Evolutionary conservation across 2,888 invertebrate species (phyloP).

Genomic region (Agriopis marginaria): DNA sequence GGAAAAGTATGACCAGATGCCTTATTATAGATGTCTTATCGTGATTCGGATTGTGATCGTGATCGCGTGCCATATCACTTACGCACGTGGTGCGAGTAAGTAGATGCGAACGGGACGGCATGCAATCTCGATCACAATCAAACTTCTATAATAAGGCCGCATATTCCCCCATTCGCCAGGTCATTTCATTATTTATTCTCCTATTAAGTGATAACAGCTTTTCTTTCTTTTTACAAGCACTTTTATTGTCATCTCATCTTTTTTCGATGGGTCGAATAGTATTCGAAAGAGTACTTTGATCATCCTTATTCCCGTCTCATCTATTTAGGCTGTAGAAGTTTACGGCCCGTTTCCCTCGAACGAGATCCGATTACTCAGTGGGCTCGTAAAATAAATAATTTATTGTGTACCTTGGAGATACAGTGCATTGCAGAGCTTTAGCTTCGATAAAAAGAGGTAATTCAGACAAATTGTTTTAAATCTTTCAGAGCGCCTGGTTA

Average conservation of each 20-base stretch:
- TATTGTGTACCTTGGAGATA: conserved; percentile 53
- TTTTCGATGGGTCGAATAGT: conserved; percentile 37
- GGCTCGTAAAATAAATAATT: conserved; percentile 80
- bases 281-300: conserved; percentile 51
- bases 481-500: too few relatives aligned
- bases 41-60: too few relatives aligned
- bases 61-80: too few relatives aligned
- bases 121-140: too few relatives aligned
- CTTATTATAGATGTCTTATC: too few relatives aligned
- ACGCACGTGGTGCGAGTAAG: too few relatives aligned
- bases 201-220: conserved; percentile 29
- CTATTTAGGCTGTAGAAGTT: conserved; percentile 68
- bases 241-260: conserved; percentile 37
- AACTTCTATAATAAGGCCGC: too few relatives aligned
- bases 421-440: conserved; percentile 9
- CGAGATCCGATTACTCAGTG: conserved; percentile 74
- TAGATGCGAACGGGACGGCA: too few relatives aligned
- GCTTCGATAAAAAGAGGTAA: not conserved
- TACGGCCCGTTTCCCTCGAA: conserved; percentile 63
- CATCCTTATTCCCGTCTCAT: conserved; percentile 57
- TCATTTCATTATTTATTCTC: conserved; percentile 8
- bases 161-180: not conserved
- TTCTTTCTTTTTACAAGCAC: conserved; percentile 28
- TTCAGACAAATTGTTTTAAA: not conserved
- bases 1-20: too few relatives aligned